Conservation (phyloP, 1,140 invertebrate genomes). For the Bombus breviceps region DNA sequence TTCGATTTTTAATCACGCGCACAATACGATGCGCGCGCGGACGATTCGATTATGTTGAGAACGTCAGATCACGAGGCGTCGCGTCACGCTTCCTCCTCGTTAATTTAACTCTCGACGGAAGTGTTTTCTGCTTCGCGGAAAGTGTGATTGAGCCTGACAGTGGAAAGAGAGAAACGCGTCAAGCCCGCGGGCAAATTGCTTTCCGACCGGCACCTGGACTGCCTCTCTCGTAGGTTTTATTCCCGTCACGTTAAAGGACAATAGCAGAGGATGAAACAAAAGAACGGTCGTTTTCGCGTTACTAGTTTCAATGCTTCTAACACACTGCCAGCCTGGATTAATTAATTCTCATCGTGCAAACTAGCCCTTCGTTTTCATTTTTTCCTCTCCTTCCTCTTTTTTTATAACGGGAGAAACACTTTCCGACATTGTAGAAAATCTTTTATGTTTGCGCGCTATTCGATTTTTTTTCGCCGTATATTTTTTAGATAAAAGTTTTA, state of each 20-base stretch:
- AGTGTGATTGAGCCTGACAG: conserved; percentile 3
- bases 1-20: background rate
- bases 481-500: background rate
- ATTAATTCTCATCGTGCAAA: conserved; percentile 25
- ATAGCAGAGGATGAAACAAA: conserved; percentile 31
- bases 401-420: background rate
- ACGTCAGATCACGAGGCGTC: background rate
- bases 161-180: background rate
- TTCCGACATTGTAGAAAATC: background rate
- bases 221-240: conserved; percentile 6
- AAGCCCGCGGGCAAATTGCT: conserved; percentile 14
- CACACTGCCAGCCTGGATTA: conserved; percentile 2
- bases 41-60: conserved; percentile 1
- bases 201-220: background rate
- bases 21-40: background rate
- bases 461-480: background rate
- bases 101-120: conserved; percentile 28
- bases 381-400: too few relatives aligned
- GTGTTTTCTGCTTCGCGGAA: conserved; percentile 1
- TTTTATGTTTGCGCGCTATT: background rate
- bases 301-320: conserved; percentile 17
- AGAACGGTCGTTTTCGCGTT: conserved; percentile 21
- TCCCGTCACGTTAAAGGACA: conserved; percentile 16
- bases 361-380: background rate
- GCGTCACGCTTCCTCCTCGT: conserved; percentile 1